These are phyloP conservation scores for Athalia rosae DNA, from an alignment of 2,888 invertebrate species.

Conservation along the genomic window DNA sequence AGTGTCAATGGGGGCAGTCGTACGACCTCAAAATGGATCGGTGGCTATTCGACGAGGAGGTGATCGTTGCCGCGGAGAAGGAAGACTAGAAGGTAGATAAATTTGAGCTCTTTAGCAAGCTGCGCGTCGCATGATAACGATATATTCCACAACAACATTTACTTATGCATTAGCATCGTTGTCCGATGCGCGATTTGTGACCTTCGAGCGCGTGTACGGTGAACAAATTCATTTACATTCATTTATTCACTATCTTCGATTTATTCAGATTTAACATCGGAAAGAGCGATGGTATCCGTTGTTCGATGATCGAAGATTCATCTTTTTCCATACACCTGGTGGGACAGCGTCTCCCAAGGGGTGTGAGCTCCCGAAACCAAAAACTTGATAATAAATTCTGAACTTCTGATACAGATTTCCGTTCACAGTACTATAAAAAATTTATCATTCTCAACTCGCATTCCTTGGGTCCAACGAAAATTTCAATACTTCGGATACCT, in stretches of 20 bases:
- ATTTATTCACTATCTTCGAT: constrained; percentile 21
- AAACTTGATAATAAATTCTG: constrained; percentile 17
- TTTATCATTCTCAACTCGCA: no score
- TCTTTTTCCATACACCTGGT: not conserved
- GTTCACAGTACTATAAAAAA: no score
- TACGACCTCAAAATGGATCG: constrained; percentile 16
- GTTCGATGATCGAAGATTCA: constrained; percentile 41
- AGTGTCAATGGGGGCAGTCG: constrained; percentile 35
- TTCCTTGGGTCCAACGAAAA: no score
- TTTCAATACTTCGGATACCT: no score
- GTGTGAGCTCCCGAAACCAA: not conserved
- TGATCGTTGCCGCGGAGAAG: not conserved
- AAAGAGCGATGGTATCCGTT: constrained; percentile 24
- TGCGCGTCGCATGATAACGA: constrained; percentile 9
- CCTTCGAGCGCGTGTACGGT: not conserved
- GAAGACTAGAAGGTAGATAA: not conserved
- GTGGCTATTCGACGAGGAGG: not conserved
- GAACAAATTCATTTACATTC: constrained; percentile 38
- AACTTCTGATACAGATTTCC: not conserved
- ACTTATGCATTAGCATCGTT: not conserved
- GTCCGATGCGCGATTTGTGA: not conserved
- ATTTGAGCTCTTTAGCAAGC: constrained; percentile 17
- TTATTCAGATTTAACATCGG: constrained; percentile 10
- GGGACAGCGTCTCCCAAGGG: constrained; percentile 4
- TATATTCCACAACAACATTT: not conserved